These are phyloP conservation scores for Dichetophora obliterata DNA, from an alignment of 2,888 invertebrate species.

Conservation along the genomic window DNA sequence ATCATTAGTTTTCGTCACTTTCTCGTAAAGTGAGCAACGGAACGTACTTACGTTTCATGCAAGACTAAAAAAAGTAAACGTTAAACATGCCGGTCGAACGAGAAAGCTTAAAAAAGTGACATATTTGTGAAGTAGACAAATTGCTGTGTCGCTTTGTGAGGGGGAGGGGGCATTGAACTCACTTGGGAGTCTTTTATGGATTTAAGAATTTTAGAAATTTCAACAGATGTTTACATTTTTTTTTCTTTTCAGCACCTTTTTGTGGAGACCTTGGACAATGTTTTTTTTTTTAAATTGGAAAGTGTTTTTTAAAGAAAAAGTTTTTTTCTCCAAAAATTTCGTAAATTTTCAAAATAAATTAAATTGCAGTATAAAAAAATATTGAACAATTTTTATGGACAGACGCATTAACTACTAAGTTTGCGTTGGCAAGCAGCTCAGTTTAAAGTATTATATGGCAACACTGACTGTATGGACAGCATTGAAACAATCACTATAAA, in stretches of 20 bases:
- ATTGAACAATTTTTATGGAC: neutral
- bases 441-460: neutral
- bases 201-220: too few relatives aligned
- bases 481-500: neutral
- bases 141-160: neutral
- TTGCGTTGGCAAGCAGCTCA: neutral
- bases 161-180: too few relatives aligned
- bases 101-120: neutral
- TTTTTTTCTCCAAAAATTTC: too few relatives aligned
- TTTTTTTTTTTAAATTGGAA: too few relatives aligned
- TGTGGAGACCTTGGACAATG: too few relatives aligned
- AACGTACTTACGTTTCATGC: neutral
- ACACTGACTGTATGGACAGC: neutral
- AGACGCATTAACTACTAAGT: neutral
- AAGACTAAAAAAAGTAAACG: neutral
- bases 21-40: neutral
- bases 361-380: too few relatives aligned
- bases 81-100: conserved; percentile 4
- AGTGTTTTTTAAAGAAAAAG: too few relatives aligned
- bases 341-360: too few relatives aligned
- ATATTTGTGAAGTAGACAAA: neutral
- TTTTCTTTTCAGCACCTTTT: too few relatives aligned
- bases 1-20: neutral
- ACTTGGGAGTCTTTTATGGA: too few relatives aligned
- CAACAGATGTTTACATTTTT: too few relatives aligned